phyloP scores from a whole-genome alignment of 2,888 invertebrate species.

The Microplitis manilae region DNA sequence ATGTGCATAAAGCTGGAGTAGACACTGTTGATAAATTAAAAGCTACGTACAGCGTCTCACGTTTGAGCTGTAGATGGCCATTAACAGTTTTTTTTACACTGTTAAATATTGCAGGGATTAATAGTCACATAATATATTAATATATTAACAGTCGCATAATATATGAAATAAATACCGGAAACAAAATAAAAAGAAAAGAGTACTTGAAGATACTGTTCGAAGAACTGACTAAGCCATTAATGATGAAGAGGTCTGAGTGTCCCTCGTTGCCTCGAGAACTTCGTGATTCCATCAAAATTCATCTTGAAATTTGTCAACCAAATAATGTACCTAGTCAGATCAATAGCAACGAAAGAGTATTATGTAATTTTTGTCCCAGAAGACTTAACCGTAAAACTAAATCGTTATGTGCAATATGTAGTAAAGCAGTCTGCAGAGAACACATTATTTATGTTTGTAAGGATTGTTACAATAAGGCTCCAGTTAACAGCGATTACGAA shows the following conservation, averaged over 20 bases:
- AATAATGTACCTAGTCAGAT: background rate
- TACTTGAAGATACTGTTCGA: background rate
- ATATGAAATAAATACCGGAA: slow-evolving; percentile 10
- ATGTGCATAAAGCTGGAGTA: slow-evolving; percentile 38
- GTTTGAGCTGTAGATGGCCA: slow-evolving; percentile 57
- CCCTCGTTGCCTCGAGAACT: background rate
- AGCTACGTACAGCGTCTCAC: slow-evolving; percentile 42
- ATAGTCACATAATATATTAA: slow-evolving; percentile 39
- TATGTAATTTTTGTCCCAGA: background rate
- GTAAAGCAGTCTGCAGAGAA: background rate
- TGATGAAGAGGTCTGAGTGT: background rate
- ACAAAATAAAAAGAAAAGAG: slow-evolving; percentile 2
- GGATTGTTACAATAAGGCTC: background rate
- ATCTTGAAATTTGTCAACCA: background rate
- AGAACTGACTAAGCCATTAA: background rate
- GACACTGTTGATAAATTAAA: slow-evolving; percentile 39
- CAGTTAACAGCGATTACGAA: background rate
- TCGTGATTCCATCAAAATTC: background rate
- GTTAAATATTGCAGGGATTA: slow-evolving; percentile 56
- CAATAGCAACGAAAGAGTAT: background rate
- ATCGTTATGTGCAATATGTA: background rate
- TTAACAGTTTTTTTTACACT: slow-evolving; percentile 48
- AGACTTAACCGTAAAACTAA: background rate
- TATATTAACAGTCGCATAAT: slow-evolving; percentile 15
- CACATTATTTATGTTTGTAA: background rate